Percentiles rank a stretch among this genome's conserved stretches.
Evolutionary conservation across 2,113 vertebrate species (phyloP).

Genomic region (Hypanus sabinus): DNA sequence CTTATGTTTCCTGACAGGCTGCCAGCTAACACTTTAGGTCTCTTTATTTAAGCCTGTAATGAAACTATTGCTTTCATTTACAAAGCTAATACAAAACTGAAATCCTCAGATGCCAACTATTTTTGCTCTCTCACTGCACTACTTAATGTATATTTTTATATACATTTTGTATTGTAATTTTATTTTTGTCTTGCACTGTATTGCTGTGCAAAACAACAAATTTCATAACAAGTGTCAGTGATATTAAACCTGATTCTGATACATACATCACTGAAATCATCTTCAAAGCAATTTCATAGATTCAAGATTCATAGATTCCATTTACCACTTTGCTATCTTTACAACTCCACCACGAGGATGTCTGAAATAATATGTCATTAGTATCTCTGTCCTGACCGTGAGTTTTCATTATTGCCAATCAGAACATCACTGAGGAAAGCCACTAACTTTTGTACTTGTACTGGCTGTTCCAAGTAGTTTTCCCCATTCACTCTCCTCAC

Average conservation of each 20-base stretch:
- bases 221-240: too few relatives aligned
- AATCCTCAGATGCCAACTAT: too few relatives aligned
- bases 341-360: neutral
- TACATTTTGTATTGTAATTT: too few relatives aligned
- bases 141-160: too few relatives aligned
- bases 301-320: neutral
- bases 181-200: too few relatives aligned
- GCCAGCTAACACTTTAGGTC: neutral
- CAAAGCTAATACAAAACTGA: neutral
- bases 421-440: neutral
- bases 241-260: too few relatives aligned
- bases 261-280: neutral
- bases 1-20: neutral
- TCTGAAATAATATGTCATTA: neutral
- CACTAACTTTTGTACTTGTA: neutral
- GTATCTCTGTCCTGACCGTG: neutral
- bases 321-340: neutral
- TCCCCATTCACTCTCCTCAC: neutral
- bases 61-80: neutral
- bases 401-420: neutral
- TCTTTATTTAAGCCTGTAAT: neutral
- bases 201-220: too few relatives aligned
- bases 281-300: neutral
- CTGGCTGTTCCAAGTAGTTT: neutral
- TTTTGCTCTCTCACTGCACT: too few relatives aligned